Base-by-base conservation (phyloP, 30 jellyfish, hydroid and myxozoan species). In the Aurelia aurita region DNA sequence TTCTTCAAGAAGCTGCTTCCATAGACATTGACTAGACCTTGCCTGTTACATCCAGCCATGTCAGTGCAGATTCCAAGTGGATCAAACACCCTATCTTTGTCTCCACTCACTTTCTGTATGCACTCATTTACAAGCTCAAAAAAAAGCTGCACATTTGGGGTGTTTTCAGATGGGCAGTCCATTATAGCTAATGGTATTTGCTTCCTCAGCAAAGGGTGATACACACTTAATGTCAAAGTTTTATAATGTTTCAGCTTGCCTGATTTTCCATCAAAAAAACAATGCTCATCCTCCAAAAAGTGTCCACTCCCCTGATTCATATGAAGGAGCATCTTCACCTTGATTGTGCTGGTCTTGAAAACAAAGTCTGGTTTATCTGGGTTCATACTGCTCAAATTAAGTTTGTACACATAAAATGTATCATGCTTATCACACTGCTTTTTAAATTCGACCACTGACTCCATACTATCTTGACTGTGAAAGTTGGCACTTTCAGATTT, bases 211-310 rank as follows among this genome's bases (percentile, higher is more conserved):
- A 57, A 23, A 57, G 11, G 68, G 68, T n/a, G 23, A 0, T 57
- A 57, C 68, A 57, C 68, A 57, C 68, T 57, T 13, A 57, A 57
- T 57, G 68, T 57, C 68, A 57, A 57, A 14, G 68, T 57, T 57
- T 57, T 57, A 57, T 57, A 57, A 57, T 57, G 68, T 57, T 57
- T 57, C 7, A 57, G 68, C 11, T n/a, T 57, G 68, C 68, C 23
- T 57, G 68, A 57, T 57, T 57, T 57, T n/a, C 68, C 28, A 57
- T 57, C 68, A 13, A 57, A 57, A 57, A 57, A 57, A 14, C 68
- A 57, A 57, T 57, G 68, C 68, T 57, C 68, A 57, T 57, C 68
- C 68, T 57, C 68, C 68, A 57, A 57, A 2, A 57, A 57, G 68
- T 57, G 23, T 57, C 68, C 68, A 57, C 68, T 57, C 10, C 68